Base-by-base conservation (phyloP, 2,888 invertebrate species). In the Polietes domitor region DNA sequence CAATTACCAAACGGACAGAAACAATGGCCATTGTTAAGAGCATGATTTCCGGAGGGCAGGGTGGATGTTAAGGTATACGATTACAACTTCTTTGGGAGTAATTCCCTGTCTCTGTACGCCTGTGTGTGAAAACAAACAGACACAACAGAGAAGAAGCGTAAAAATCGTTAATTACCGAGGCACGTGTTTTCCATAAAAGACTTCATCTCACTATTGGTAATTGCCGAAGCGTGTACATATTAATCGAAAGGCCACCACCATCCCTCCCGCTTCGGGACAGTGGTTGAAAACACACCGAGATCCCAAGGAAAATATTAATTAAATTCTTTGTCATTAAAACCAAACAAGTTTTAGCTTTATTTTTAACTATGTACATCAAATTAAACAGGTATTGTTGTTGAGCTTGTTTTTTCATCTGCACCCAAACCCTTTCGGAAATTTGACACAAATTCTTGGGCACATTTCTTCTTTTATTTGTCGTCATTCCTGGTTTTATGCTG, bases 291-390 rank as follows among this genome's bases (percentile, higher is more conserved):
- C 1, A 5, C 47, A n/a, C 17, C 2, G 50, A 17, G 17, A n/a
- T n/a, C n/a, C 21, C 10, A 26, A 58, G 6, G 53, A 58, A 61
- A 61, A 61, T 61, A 61, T 61, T 61, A 61, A 61, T 61, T 61
- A 61, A 61, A 61, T 28, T 28, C 28, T 19, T 61, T 61, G 61
- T 61, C 61, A 61, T 32, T 32, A 61, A 61, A 61, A 0, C 28
- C 15, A 28, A 58, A 61, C 61, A n/a, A 32, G 28, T 15, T 26
- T 28, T 61, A 17, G n/a, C n/a, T 61, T 28, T 61, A 58, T 58
- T 21, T 58, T 58, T 47, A 37, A 37, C 37, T 37, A n/a, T n/a
- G n/a, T n/a, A 37, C 37, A 37, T 3, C 10, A 37, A 37, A 37
- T 37, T 37, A 47, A n/a, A n/a, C 47, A 47, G 47, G n/a, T 47